Evolutionary conservation across 2,113 vertebrate genomes (phyloP), one percentile per base, ranked within the genome.

Genomic region (Amblyopsis rosae): DNA sequence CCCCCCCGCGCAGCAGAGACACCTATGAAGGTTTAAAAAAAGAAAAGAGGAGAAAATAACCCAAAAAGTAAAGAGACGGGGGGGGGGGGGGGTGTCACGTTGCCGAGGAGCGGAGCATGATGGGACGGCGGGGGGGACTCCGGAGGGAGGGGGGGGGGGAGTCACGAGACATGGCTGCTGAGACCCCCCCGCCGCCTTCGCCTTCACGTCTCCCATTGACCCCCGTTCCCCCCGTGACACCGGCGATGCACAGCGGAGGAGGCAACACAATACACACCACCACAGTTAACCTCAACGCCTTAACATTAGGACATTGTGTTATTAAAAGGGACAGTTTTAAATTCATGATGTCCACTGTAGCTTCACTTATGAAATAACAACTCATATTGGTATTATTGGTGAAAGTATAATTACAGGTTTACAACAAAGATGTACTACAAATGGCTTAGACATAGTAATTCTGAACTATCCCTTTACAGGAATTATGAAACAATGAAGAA

Each of bases 111-210:
- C 46, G 67, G 65, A 58, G 41, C 15, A 59, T 61, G 33, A 46
- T 67, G 35, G 33, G 32, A 47, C 15, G 35, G 51, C 11, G 48
- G 7, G 50, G 48, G 50, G 17, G 51, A 15, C 6, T 12, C 65
- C 33, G 65, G 54, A 59, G 50, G 67, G 65, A 73, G 80, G 12
- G 16, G 16, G 26, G 13, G 48, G 13, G 15, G 33, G 61, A 58
- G 10, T 13, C 41, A 33, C 10, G 69, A 62, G 69, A 17, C 54
- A 69, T 60, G 32, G 26, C 77, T 70, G 74, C 51, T 69, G 73
- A 15, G 13, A 13, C 15, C 51, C 12, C 70, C 70, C 71, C 76
- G 61, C 62, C 72, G 72, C 76, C 71, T 73, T 69, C 79, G 77
- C 58, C 58, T 61, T 41, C 35, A 35, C 68, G 70, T 68, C 59